Base-by-base conservation (phyloP, 2,797 vertebrate genomes). In the Epinephelus awoara region DNA sequence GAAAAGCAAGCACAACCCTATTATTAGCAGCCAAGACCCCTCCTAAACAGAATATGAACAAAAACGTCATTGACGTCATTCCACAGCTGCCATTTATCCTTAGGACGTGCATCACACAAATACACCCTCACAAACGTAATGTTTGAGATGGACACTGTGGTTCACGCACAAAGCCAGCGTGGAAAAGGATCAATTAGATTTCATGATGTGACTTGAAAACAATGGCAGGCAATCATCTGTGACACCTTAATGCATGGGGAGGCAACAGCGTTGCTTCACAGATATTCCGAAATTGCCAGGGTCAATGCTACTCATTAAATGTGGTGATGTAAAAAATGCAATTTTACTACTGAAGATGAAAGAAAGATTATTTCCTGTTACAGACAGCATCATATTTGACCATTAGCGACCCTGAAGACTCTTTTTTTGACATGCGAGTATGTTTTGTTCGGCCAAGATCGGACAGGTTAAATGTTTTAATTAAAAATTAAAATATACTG, bases 201-300 rank as follows among this genome's bases (percentile, higher is more conserved):
- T 84, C 77, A 54, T 67, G 76, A 87, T 75, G 80, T 77, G 79
- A 80, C 54, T 79, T 77, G 62, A 84, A 84, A 88, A 88, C 75
- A 79, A 21, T 21, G 57, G 58, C 12, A 52, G 75, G 80, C 63
- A 44, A 85, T 86, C 71, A 67, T 71, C 49, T 79, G 21, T 89
- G 93, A 95, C 89, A 86, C 84, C 72, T 89, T 94, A 95, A 94
- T 94, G 90, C 78, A 87, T n/a, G 64, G 77, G 86, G 70, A 80
- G 69, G 68, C 2, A 67, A 49, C 38, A 21, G 59, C 1, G 5
- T 44, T 34, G 46, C 67, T 62, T 56, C 74, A 57, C 46, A 68
- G 25, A 83, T 73, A 65, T 64, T 63, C 46, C 64, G 5, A 91
- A 89, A 90, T 80, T 85, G 72, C 58, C 21, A 18, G 25, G 72